Evolutionary conservation across 2,113 vertebrate genomes (phyloP).

Genomic region (Aythya baeri): DNA sequence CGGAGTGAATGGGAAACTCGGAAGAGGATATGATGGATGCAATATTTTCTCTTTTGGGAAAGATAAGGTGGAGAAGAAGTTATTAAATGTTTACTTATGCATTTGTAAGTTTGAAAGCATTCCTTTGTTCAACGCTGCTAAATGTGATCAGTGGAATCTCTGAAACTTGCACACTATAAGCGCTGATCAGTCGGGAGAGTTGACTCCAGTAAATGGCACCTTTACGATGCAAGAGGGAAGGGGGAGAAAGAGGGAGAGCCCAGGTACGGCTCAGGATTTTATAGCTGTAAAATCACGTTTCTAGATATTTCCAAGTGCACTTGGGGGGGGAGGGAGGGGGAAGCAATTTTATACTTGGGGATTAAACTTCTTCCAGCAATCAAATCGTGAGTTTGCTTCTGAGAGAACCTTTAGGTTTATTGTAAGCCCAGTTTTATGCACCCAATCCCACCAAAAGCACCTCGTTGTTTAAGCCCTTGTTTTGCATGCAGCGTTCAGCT

Average conservation of each 20-base stretch:
- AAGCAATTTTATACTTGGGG: neutral
- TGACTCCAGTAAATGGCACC: neutral
- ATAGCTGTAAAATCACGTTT: accelerated
- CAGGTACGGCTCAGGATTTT: neutral
- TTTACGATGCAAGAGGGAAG: neutral
- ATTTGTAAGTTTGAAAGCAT: neutral
- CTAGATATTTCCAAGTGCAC: neutral
- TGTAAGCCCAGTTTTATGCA: neutral
- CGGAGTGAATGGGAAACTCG: neutral
- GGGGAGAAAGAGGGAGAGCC: neutral
- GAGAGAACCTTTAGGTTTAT: neutral
- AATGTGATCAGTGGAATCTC: neutral
- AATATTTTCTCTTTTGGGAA: conserved; percentile 28
- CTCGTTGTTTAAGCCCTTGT: neutral
- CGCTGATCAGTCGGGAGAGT: neutral
- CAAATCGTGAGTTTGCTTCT: neutral
- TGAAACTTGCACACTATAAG: neutral
- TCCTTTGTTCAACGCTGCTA: neutral
- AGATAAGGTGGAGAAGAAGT: conserved; percentile 11
- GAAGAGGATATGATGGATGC: neutral
- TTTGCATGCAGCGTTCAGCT: neutral
- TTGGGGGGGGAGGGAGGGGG: accelerated
- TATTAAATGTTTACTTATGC: conserved; percentile 19
- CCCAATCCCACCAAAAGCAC: neutral
- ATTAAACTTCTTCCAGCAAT: neutral